Percentiles rank a stretch among this genome's conserved stretches.
These are phyloP conservation scores for Arbacia lixula DNA, from an alignment of 53 echinoderm and acorn worm species.

Conservation along the genomic window DNA sequence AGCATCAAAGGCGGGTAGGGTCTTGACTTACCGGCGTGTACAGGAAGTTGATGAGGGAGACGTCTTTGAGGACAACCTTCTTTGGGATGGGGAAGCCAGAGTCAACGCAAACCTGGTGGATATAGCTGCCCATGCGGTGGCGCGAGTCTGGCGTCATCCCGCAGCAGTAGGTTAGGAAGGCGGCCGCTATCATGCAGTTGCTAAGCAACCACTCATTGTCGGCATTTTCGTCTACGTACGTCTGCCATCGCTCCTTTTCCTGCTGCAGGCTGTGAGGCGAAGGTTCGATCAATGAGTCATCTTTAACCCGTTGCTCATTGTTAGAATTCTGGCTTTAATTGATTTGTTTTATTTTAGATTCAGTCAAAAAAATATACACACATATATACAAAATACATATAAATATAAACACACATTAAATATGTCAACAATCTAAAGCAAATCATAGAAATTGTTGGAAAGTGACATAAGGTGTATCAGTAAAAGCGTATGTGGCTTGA, in stretches of 20 bases:
- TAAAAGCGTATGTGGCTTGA: too few species aligned
- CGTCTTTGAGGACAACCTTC: slow-evolving; percentile 74
- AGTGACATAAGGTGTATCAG: too few species aligned
- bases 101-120: slow-evolving; percentile 75
- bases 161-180: slow-evolving; percentile 93
- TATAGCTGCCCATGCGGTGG: slow-evolving; percentile 70
- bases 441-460: too few species aligned
- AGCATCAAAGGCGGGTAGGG: too few species aligned
- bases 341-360: too few species aligned
- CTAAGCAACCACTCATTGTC: slow-evolving; percentile 90
- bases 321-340: too few species aligned
- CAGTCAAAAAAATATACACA: too few species aligned
- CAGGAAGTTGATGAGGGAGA: slow-evolving; percentile 85
- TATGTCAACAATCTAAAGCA: neutral
- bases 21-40: slow-evolving; percentile 81
- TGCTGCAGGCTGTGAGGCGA: slow-evolving; percentile 67
- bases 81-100: slow-evolving; percentile 87
- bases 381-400: too few species aligned
- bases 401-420: neutral
- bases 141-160: slow-evolving; percentile 91
- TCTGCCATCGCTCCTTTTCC: slow-evolving; percentile 83
- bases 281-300: neutral
- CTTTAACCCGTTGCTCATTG: too few species aligned
- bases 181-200: slow-evolving; percentile 86
- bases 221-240: slow-evolving; percentile 92